Evolutionary conservation across 2,113 vertebrate genomes (phyloP).

Genomic region (Rostratula benghalensis): DNA sequence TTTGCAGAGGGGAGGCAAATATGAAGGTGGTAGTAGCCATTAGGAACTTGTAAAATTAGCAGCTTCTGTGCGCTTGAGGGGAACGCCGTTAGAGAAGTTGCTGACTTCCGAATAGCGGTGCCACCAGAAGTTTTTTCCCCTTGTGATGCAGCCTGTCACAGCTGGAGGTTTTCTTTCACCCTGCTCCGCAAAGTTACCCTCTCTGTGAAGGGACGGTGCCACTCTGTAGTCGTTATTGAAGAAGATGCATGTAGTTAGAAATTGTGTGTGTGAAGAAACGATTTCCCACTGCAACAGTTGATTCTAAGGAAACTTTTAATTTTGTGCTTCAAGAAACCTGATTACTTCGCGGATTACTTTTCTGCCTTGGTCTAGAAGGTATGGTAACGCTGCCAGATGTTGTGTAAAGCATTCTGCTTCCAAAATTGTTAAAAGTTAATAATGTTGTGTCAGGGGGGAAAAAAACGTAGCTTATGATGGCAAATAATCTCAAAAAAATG

Average conservation of each 20-base stretch:
- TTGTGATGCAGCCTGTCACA: neutral
- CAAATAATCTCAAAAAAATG: neutral
- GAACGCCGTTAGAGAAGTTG: neutral
- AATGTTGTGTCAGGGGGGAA: neutral
- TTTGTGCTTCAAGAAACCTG: conserved; percentile 21
- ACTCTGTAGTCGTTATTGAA: neutral
- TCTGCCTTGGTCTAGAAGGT: conserved; percentile 33
- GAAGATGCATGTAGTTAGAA: neutral
- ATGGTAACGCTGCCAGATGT: neutral
- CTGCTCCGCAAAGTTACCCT: neutral
- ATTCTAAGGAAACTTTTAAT: conserved; percentile 33
- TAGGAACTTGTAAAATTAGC: neutral
- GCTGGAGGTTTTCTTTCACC: neutral
- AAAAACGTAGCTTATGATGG: neutral
- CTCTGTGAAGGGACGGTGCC: neutral
- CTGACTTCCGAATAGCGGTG: neutral
- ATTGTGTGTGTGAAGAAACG: neutral
- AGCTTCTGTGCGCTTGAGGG: neutral
- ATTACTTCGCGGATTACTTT: conserved; percentile 29
- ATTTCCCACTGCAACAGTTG: neutral
- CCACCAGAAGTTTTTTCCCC: neutral
- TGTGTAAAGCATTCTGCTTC: neutral
- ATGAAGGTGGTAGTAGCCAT: neutral
- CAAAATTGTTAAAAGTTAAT: neutral
- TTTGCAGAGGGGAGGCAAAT: neutral